Base-by-base conservation (phyloP, 2,797 vertebrate genomes). In the Acropternis orthonyx region DNA sequence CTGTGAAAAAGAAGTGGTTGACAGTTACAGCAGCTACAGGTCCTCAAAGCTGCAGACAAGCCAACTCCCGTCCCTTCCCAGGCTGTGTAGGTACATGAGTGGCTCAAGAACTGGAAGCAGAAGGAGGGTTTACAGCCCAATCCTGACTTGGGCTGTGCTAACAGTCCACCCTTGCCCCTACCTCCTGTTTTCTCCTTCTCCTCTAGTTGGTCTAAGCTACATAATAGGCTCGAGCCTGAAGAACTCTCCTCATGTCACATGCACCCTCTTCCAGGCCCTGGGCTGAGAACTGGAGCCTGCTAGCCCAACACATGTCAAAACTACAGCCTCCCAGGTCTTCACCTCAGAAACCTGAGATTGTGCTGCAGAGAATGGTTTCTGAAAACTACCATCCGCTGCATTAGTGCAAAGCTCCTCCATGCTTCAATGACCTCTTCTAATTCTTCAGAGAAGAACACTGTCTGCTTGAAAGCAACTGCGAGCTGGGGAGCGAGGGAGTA, bases 51-150 rank as follows among this genome's bases (percentile, higher is more conserved):
- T 2, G 0, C 36, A 34, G 36, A 34, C 9, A 4, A 93, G 24
- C 7, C 61, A 79, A 23, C 7, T 54, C 7, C 1, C 1, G 9
- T 30, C 36, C 44, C 55, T 59, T 52, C n/a, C 21, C 19, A 56
- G 3, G 27, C 69, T 59, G 15, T 1, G 0, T 84, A 77, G 66
- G n/a, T 22, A 63, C 30, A 46, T 5, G 10, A 51, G 30, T 11
- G 34, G 17, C 75, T 26, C 41, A 48, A 55, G 32, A 28, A 23
- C 39, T 69, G 13, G 32, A 80, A 83, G 7, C 26, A 80, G 36
- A 76, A 72, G 0, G 0, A 68, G 24, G 7, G 15, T 39, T 79
- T 82, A 66, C 30, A 73, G 62, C 26, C 28, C 23, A 63, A 0
- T 39, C 23, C 74, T 16, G 30, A 85, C n/a, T 22, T 24, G 21